These are phyloP conservation scores for Mionectes macconnelli DNA, from an alignment of 2,113 vertebrate species.

Conservation along the genomic window DNA sequence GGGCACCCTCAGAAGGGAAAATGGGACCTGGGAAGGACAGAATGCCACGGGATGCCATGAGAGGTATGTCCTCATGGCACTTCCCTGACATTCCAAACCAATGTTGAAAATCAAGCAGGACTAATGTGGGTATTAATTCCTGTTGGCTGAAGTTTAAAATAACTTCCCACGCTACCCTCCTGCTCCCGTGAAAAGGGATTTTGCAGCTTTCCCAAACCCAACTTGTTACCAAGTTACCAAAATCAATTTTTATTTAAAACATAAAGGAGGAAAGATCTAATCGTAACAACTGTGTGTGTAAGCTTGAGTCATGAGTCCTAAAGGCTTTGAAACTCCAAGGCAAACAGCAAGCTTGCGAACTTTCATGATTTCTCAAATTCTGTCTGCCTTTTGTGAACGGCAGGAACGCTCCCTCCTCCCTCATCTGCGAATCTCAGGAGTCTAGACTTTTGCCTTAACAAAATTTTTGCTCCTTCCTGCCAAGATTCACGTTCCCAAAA, in stretches of 20 bases:
- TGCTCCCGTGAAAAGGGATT: neutral
- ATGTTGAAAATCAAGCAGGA: neutral
- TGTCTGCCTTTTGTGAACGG: neutral
- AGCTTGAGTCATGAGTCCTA: neutral
- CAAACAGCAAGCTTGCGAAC: neutral
- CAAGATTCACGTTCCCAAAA: neutral
- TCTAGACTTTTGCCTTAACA: slow-evolving; percentile 3
- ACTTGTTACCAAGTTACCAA: neutral
- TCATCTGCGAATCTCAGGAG: neutral
- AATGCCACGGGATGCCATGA: neutral
- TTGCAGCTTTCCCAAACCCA: neutral
- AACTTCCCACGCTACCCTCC: neutral
- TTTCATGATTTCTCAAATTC: neutral
- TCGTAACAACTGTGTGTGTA: neutral
- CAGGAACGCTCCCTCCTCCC: neutral
- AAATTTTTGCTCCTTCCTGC: slow-evolving; percentile 11
- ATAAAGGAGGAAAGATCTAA: neutral
- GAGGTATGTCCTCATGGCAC: neutral
- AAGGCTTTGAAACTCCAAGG: neutral
- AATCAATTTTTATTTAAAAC: neutral
- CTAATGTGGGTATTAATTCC: neutral
- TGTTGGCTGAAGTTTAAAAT: neutral
- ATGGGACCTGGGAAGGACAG: neutral
- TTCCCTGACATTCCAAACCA: neutral
- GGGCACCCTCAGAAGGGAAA: neutral